These are phyloP conservation scores for Drosophila watanabei DNA, from an alignment of 1,140 invertebrate species.

Conservation along the genomic window DNA sequence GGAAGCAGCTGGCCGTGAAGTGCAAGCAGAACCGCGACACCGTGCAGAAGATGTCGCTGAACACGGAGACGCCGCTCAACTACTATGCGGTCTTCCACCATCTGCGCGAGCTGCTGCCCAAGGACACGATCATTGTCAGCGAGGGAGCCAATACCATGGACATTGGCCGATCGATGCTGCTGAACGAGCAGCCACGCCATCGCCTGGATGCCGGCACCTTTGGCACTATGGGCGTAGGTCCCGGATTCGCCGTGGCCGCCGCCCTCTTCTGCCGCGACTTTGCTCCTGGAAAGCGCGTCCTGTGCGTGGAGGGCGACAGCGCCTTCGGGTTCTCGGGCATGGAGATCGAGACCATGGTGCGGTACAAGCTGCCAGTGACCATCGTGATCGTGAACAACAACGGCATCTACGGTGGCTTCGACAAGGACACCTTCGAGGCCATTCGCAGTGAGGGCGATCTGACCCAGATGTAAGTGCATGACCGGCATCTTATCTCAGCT, in stretches of 20 bases:
- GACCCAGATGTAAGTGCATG: slow-evolving; percentile 88
- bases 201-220: slow-evolving; percentile 96
- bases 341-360: slow-evolving; percentile 98
- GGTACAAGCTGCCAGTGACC: slow-evolving; percentile 96
- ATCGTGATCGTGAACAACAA: slow-evolving; percentile 98
- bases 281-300: slow-evolving; percentile 92
- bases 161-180: slow-evolving; percentile 95
- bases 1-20: slow-evolving; percentile 87
- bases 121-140: slow-evolving; percentile 96
- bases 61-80: slow-evolving; percentile 93
- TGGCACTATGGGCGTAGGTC: slow-evolving; percentile 98
- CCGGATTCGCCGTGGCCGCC: slow-evolving; percentile 96
- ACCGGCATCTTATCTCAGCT: slow-evolving; percentile 27
- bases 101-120: slow-evolving; percentile 90
- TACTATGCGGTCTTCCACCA: slow-evolving; percentile 97
- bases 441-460: slow-evolving; percentile 90
- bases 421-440: slow-evolving; percentile 90
- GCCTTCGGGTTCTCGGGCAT: slow-evolving; percentile 99
- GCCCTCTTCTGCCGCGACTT: slow-evolving; percentile 95
- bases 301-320: slow-evolving; percentile 97
- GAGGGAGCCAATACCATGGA: slow-evolving; percentile 99
- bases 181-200: slow-evolving; percentile 93
- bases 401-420: slow-evolving; percentile 96
- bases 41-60: slow-evolving; percentile 87
- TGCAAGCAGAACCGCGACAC: slow-evolving; percentile 88